A percentile compares a stretch with the other conserved stretches of the same genome.
These are phyloP conservation scores for Sebastes oblongus DNA, from an alignment of 2,797 vertebrate genomes.

Conservation along the genomic window DNA sequence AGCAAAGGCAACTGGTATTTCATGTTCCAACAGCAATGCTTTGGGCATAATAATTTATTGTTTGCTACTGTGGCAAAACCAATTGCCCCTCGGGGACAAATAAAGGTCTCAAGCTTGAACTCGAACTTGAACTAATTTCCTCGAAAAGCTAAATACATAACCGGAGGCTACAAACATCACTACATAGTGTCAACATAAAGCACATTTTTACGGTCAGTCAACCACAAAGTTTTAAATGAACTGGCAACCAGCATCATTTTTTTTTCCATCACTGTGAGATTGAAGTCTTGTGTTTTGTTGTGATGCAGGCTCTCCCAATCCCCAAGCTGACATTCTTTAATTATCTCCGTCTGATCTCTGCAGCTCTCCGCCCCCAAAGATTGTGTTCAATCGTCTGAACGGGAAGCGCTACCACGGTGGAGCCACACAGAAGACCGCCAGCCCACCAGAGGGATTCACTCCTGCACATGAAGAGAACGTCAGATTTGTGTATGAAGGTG, in stretches of 20 bases:
- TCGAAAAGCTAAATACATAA: too few relatives aligned
- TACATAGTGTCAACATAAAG: background rate
- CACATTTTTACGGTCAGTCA: background rate
- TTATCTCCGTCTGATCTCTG: conserved; percentile 11
- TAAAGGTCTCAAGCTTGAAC: too few relatives aligned
- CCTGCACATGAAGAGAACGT: conserved; percentile 95
- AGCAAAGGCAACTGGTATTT: background rate
- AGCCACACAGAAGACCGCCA: conserved; percentile 71
- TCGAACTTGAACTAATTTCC: too few relatives aligned
- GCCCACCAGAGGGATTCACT: conserved; percentile 87
- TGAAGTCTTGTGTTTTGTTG: background rate
- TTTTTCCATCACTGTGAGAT: background rate
- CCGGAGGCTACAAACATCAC: too few relatives aligned
- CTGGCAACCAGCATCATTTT: background rate
- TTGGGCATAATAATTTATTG: too few relatives aligned
- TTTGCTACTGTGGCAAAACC: too few relatives aligned
- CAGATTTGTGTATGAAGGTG: conserved; percentile 93
- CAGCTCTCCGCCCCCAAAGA: conserved; percentile 86
- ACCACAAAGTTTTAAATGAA: background rate
- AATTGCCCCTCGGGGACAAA: too few relatives aligned
- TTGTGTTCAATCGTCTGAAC: conserved; percentile 93
- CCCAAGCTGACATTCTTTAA: background rate
- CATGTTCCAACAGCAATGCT: background rate
- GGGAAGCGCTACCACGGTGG: conserved; percentile 86
- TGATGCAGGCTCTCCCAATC: background rate